Evolutionary conservation across 1,140 invertebrate genomes (phyloP).

Genomic region (Cherax destructor): DNA sequence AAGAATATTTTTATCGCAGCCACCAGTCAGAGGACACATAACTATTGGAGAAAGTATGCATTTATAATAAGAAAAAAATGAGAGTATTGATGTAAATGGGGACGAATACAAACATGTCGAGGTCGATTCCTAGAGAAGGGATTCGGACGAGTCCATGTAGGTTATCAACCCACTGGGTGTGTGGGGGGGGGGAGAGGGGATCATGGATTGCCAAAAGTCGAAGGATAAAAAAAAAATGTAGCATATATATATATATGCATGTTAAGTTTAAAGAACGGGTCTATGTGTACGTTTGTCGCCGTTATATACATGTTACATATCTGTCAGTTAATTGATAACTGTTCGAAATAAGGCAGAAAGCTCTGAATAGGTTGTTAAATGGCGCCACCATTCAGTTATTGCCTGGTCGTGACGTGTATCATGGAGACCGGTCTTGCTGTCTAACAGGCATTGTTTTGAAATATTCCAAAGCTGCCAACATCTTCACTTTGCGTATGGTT

Average conservation of each 20-base stretch:
- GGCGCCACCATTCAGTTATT: conserved; percentile 2
- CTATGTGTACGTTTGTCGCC: no score
- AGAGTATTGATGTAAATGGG: neutral
- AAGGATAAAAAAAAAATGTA: neutral
- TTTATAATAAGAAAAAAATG: neutral
- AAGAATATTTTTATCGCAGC: no score
- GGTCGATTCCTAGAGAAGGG: neutral
- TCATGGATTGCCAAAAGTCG: conserved; percentile 21
- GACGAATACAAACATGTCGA: neutral
- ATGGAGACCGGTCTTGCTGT: neutral
- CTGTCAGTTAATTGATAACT: no score
- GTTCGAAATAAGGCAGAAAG: neutral
- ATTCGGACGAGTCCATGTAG: conserved; percentile 46
- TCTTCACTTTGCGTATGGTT: neutral
- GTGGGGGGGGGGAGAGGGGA: conserved; percentile 14
- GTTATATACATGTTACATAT: no score
- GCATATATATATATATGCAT: no score
- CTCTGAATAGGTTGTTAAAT: neutral
- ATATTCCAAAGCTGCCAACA: neutral
- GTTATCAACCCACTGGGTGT: conserved; percentile 57
- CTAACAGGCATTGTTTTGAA: conserved; percentile 1
- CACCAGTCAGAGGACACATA: no score
- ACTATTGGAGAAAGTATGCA: no score
- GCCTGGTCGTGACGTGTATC: conserved; percentile 13
- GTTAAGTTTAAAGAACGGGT: no score